These are phyloP conservation scores for Oryctes rhinoceros DNA, from an alignment of 1,140 invertebrate species.

Conservation along the genomic window DNA sequence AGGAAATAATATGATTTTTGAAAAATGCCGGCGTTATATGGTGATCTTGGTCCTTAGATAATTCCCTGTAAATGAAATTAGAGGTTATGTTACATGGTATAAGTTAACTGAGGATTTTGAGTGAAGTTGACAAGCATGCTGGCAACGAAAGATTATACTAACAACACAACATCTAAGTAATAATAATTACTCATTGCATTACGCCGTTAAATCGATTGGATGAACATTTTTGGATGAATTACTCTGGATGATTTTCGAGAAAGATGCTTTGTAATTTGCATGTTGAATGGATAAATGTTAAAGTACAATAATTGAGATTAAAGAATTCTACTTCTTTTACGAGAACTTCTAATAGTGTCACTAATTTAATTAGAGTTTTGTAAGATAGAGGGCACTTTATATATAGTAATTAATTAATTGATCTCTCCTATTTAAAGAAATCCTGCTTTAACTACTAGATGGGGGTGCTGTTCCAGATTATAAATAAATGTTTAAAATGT, in stretches of 20 bases:
- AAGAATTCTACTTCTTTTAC: background rate
- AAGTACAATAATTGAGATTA: background rate
- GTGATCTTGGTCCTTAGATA: slow-evolving; percentile 58
- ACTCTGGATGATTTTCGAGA: background rate
- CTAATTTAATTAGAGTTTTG: too few relatives aligned
- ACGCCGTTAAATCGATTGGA: background rate
- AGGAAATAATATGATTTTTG: slow-evolving; percentile 67
- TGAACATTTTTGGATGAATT: background rate
- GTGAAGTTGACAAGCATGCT: slow-evolving; percentile 36
- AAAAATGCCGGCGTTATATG: slow-evolving; percentile 63
- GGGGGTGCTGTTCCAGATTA: too few relatives aligned
- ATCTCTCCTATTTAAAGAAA: too few relatives aligned
- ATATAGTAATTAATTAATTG: too few relatives aligned
- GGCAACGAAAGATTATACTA: slow-evolving; percentile 53
- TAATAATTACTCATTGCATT: slow-evolving; percentile 39
- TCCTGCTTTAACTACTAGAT: too few relatives aligned
- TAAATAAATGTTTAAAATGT: too few relatives aligned
- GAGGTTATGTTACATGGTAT: slow-evolving; percentile 45
- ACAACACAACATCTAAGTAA: slow-evolving; percentile 50
- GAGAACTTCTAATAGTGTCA: too few relatives aligned
- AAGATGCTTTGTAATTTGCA: background rate
- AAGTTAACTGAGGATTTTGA: slow-evolving; percentile 24
- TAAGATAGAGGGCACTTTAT: too few relatives aligned
- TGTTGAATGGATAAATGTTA: background rate
- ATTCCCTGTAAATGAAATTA: slow-evolving; percentile 62